These are phyloP conservation scores for Megalops cyprinoides DNA, from an alignment of 2,797 vertebrate genomes.

Conservation along the genomic window DNA sequence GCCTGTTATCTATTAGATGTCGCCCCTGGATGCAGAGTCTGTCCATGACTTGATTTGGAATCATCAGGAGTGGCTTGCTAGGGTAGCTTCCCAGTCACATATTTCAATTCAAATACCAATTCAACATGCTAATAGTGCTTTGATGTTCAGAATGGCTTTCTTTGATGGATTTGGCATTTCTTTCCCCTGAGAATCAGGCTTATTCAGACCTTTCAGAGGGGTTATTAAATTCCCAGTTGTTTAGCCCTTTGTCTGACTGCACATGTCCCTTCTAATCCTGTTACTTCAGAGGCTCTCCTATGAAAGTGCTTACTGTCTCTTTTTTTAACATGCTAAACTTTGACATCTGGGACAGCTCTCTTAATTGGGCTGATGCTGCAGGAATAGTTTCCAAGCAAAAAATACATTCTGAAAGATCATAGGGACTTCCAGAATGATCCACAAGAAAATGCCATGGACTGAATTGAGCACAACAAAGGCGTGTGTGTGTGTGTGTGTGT, in stretches of 20 bases:
- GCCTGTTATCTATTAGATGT: too few relatives aligned
- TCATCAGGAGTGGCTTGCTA: too few relatives aligned
- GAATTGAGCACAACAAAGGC: too few relatives aligned
- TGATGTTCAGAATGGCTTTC: too few relatives aligned
- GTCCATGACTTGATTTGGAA: too few relatives aligned
- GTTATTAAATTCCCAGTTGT: neutral
- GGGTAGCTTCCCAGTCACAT: too few relatives aligned
- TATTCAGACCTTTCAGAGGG: neutral
- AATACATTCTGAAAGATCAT: neutral
- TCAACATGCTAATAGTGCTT: too few relatives aligned
- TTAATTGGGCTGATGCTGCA: conserved; percentile 4
- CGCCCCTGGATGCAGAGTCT: too few relatives aligned
- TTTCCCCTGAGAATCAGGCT: neutral
- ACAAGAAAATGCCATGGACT: neutral
- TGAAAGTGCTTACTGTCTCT: conserved; percentile 12
- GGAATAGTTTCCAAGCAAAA: neutral
- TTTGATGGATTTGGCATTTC: too few relatives aligned
- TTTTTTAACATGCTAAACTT: neutral
- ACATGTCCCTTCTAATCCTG: conserved; percentile 14
- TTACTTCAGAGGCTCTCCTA: neutral
- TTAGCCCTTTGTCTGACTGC: neutral
- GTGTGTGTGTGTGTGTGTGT: too few relatives aligned
- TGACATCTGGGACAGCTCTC: neutral
- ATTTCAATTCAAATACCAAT: too few relatives aligned
- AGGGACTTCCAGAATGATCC: neutral